Percentiles rank a stretch among this genome's conserved stretches.
phyloP scores from a whole-genome alignment of 92 coral and sea anemone species.

The Epizoanthus rinbou region DNA sequence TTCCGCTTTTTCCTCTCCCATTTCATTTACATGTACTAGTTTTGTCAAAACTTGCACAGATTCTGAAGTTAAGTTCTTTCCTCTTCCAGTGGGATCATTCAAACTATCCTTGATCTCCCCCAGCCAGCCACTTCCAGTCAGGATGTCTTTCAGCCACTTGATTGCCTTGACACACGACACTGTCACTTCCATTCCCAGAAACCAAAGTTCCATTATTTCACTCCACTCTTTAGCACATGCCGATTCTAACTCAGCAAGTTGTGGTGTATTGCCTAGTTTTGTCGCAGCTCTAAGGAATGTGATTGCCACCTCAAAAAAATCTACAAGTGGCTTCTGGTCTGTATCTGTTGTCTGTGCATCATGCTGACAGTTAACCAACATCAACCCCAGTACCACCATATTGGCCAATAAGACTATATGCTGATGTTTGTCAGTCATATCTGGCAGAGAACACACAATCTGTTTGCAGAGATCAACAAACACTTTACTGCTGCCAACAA shows the following conservation, averaged over 20 bases:
- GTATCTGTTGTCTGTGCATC: constrained; percentile 2
- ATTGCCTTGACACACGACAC: constrained; percentile 40
- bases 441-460: constrained; percentile 40
- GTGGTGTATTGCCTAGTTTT: background rate
- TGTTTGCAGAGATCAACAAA: constrained; percentile 58
- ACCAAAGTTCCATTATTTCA: constrained; percentile 84
- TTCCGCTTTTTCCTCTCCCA: background rate
- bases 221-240: constrained; percentile 56
- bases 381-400: constrained; percentile 73
- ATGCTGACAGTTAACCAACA: constrained; percentile 57
- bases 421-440: constrained; percentile 19
- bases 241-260: background rate
- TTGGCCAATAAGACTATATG: constrained; percentile 60
- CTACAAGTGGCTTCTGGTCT: background rate
- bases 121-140: constrained; percentile 61
- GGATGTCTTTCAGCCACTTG: constrained; percentile 30
- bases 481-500: constrained; percentile 39
- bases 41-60: constrained; percentile 10
- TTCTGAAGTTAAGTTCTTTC: constrained; percentile 11
- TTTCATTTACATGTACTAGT: constrained; percentile 15
- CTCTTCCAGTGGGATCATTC: background rate
- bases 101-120: constrained; percentile 41
- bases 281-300: constrained; percentile 64
- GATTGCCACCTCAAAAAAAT: constrained; percentile 53
- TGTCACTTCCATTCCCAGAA: constrained; percentile 75